phyloP scores from a whole-genome alignment of 2,888 invertebrate species.

The Creontiades dilutus region DNA sequence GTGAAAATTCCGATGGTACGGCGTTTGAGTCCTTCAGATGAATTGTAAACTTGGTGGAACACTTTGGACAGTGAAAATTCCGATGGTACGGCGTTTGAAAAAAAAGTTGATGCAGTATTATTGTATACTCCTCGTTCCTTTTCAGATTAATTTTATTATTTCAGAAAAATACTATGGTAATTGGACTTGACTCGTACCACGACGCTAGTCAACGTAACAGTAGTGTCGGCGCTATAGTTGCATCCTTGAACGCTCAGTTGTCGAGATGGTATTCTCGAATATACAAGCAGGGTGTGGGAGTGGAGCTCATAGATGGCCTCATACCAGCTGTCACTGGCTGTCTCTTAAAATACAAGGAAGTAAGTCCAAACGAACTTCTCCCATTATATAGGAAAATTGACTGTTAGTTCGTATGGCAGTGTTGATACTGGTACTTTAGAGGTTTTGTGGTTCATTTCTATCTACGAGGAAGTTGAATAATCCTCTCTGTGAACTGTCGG shows the following conservation, averaged over 20 bases:
- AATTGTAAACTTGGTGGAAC: constrained; percentile 97
- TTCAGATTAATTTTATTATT: background rate
- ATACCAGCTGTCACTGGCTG: constrained; percentile 83
- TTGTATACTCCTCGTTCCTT: background rate
- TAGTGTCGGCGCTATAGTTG: constrained; percentile 89
- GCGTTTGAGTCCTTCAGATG: constrained; percentile 86
- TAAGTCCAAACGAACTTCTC: constrained; percentile 77
- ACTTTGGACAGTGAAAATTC: constrained; percentile 91
- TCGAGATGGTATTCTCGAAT: constrained; percentile 90
- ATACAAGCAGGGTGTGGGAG: constrained; percentile 84
- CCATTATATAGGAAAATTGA: too few species aligned
- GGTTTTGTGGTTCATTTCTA: too few species aligned
- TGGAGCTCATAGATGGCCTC: constrained; percentile 88
- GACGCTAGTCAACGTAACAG: constrained; percentile 83
- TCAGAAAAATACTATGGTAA: constrained; percentile 87
- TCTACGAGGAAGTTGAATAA: too few species aligned
- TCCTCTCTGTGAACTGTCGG: too few species aligned
- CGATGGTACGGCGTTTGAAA: constrained; percentile 80
- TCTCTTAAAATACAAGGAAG: constrained; percentile 82
- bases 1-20: constrained; percentile 87
- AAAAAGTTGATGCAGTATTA: background rate
- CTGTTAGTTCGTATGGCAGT: too few species aligned
- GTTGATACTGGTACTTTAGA: too few species aligned
- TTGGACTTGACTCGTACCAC: constrained; percentile 94
- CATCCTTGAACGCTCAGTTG: constrained; percentile 86